These are phyloP conservation scores for Bubalus kerabau DNA, from an alignment of 2,113 vertebrate species.

Conservation along the genomic window DNA sequence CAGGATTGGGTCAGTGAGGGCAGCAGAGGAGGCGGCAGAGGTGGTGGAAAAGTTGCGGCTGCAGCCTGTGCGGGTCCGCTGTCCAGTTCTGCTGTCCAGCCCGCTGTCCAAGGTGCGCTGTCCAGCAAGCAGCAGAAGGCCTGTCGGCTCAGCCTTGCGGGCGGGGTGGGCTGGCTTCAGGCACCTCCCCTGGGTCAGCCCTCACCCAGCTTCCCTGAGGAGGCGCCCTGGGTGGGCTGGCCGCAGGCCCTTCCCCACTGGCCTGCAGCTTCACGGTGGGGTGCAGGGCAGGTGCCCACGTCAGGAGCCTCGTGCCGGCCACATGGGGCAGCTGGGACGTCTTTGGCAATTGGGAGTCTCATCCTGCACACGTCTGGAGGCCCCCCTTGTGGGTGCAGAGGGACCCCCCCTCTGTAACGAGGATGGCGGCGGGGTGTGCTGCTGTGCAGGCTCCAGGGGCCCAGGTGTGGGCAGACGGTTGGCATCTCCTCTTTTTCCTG, in stretches of 20 bases:
- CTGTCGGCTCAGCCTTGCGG: neutral
- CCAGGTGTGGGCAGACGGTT: neutral
- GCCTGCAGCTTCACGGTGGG: neutral
- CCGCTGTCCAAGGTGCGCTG: neutral
- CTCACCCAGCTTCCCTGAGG: neutral
- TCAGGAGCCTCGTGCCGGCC: neutral
- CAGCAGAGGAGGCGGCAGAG: slow-evolving; percentile 23
- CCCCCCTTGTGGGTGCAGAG: no score
- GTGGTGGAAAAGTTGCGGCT: neutral
- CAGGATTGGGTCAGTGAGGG: slow-evolving; percentile 66
- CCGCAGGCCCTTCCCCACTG: neutral
- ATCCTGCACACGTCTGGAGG: neutral
- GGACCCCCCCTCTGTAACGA: neutral
- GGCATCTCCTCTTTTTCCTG: slow-evolving; percentile 44
- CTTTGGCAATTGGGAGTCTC: neutral
- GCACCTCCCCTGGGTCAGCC: neutral
- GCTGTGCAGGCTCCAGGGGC: neutral
- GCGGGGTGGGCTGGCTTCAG: fast-evolving
- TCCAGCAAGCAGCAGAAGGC: neutral
- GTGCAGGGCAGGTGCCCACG: fast-evolving
- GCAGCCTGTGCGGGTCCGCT: slow-evolving; percentile 8
- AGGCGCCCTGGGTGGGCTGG: fast-evolving
- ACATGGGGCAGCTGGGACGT: fast-evolving
- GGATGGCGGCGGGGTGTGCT: fast-evolving
- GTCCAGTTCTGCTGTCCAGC: slow-evolving; percentile 38